These are phyloP conservation scores for Pogonocichla stellata DNA, from an alignment of 2,113 vertebrate genomes.

Conservation along the genomic window DNA sequence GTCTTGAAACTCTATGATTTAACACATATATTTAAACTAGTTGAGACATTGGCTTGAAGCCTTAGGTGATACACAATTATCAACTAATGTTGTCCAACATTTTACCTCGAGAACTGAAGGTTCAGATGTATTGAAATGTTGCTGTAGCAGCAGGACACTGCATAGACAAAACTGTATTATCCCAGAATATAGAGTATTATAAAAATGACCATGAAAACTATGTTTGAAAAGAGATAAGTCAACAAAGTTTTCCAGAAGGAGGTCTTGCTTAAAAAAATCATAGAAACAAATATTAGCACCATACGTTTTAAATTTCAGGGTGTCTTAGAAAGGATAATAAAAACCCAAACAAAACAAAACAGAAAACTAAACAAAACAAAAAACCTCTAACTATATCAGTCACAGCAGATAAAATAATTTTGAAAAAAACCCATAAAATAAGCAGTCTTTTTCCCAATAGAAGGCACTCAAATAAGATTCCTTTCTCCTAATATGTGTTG, in stretches of 20 bases:
- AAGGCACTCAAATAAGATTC: background rate
- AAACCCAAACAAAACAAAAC: background rate
- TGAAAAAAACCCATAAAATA: background rate
- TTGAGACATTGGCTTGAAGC: background rate
- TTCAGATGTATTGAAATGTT: background rate
- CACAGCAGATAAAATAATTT: background rate
- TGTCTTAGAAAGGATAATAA: background rate
- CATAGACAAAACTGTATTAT: background rate
- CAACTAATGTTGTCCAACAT: background rate
- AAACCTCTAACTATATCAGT: background rate
- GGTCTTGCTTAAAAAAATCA: background rate
- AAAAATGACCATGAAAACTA: background rate
- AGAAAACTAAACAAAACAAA: background rate
- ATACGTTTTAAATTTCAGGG: background rate
- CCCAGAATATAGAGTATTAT: background rate
- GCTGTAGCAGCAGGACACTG: background rate
- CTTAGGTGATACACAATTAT: background rate
- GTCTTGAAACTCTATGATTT: background rate
- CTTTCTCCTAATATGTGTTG: background rate
- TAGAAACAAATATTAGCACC: background rate
- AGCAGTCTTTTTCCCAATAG: background rate
- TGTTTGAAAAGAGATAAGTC: background rate
- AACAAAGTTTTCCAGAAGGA: background rate
- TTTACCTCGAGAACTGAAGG: background rate
- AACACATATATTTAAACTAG: background rate